Evolutionary conservation across 92 coral and sea anemone genomes (phyloP), one percentile per base, ranked within the genome.

Genomic region (Actinernus sp.): DNA sequence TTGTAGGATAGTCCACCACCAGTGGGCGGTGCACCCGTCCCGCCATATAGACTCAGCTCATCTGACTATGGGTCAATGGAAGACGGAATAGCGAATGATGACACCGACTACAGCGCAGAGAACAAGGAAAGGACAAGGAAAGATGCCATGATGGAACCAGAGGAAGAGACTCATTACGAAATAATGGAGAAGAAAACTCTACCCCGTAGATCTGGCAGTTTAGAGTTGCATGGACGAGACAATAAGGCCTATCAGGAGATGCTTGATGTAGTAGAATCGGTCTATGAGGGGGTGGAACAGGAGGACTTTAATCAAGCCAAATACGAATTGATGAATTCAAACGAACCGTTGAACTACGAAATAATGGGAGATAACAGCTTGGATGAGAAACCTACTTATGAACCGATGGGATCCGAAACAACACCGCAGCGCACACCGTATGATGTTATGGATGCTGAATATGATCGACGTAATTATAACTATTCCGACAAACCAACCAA

Each of bases 151-250:
- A 45, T 45, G 21, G 21, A 45, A 12, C 5, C 41, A 36, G 8
- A 36, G 41, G 41, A n/a, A n/a, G n/a, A n/a, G n/a, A n/a, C n/a
- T 5, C 19, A 4, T 45, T 45, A 45, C 19, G 52, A 45, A 18
- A 18, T 45, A 12, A 45, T 45, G 52, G 52, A 45, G 21, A 45
- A 45, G 10, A 45, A 45, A 45, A 6, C 52, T 8, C 52, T 45
- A 9, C 52, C 52, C 5, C 10, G 52, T 4, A 18, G 22, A 45
- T 4, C 52, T 7, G 19, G 19, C 52, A 45, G 19, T 45, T 45
- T 23, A 9, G 52, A 45, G 10, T 45, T 18, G 6, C 52, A 23
- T 6, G 52, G 52, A 4, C 8, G 21, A 45, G 52, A 4, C 4
- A 45, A 45, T 23, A 45, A 9, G 17, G 52, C 17, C 10, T 45